Base-by-base conservation (phyloP, 1,140 invertebrate species). In the Dendrolimus punctatus region DNA sequence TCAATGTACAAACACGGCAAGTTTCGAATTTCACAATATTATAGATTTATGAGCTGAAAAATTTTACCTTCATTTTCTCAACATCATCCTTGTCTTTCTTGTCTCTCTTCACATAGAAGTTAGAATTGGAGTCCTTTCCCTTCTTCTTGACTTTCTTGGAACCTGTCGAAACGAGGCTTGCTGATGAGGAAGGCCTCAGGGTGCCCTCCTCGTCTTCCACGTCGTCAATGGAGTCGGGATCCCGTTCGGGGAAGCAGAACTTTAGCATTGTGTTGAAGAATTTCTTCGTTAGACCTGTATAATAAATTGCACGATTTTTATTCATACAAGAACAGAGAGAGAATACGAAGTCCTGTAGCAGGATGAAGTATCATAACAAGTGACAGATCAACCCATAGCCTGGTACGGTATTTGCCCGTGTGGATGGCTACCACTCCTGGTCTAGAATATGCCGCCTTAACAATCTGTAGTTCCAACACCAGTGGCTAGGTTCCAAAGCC, bases 161-260 rank as follows among this genome's bases (percentile, higher is more conserved):
- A 39, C 67, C 74, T 8, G 62, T 65, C 51, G 90, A 82, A 2
- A 88, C 87, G 23, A 68, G 62, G 37, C 53, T 64, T 40, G 63
- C 49, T 9, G 57, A 59, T 6, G 84, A 10, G 72, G 81, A 60
- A 0, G 88, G 87, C 46, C 89, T 84, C 4, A 87, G 71, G 39
- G 88, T 88, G 48, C 90, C 87, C 46, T 91, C 90, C 8, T 91
- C 91, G 42, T 89, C 85, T 6, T 90, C 90, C 9, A 90, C 90
- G 1, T 92, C 93, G 63, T 96, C 95, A 56, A 94, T 92, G 38
- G 90, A 91, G 56, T 95, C 95, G 1, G 95, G 93, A 85, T 97
- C 95, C 63, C 97, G 93, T 81, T 97, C 97, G n/a, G 98, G 98
- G 80, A 99, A 99, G 77, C 98, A 99, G 80, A 99, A 99, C 76